Conservation (phyloP, 2,113 vertebrate species). For the Limanda limanda region DNA sequence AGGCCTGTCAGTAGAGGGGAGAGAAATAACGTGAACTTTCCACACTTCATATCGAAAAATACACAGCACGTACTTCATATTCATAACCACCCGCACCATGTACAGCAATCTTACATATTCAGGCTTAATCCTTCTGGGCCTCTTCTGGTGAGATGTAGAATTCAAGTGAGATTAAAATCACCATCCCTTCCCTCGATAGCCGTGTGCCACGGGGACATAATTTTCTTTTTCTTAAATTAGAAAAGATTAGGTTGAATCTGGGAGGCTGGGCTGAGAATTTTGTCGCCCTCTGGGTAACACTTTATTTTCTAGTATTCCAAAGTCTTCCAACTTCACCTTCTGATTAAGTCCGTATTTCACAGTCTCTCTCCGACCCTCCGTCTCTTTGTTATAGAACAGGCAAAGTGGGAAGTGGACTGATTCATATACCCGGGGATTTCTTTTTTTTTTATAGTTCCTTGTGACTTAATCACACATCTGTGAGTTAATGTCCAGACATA, state of each 20-base stretch:
- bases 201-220: slow-evolving; percentile 56
- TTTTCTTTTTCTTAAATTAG: slow-evolving; percentile 69
- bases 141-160: slow-evolving; percentile 60
- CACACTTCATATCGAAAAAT: slow-evolving; percentile 7
- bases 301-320: slow-evolving; percentile 54
- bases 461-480: slow-evolving; percentile 14
- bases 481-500: slow-evolving; percentile 15
- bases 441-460: neutral
- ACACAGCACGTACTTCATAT: slow-evolving; percentile 9
- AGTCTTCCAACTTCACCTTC: slow-evolving; percentile 38
- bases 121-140: slow-evolving; percentile 47
- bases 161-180: slow-evolving; percentile 68
- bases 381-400: slow-evolving; percentile 16
- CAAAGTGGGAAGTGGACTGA: neutral
- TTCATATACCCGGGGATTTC: neutral
- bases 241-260: slow-evolving; percentile 60
- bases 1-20: neutral
- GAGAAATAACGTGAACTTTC: slow-evolving; percentile 18
- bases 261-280: slow-evolving; percentile 35
- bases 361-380: slow-evolving; percentile 3
- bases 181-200: slow-evolving; percentile 52
- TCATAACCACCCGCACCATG: slow-evolving; percentile 19
- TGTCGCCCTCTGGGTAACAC: slow-evolving; percentile 46
- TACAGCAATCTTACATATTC: slow-evolving; percentile 61
- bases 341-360: slow-evolving; percentile 32